Base-by-base conservation (phyloP, 2,797 vertebrate species). In the Numenius phaeopus region DNA sequence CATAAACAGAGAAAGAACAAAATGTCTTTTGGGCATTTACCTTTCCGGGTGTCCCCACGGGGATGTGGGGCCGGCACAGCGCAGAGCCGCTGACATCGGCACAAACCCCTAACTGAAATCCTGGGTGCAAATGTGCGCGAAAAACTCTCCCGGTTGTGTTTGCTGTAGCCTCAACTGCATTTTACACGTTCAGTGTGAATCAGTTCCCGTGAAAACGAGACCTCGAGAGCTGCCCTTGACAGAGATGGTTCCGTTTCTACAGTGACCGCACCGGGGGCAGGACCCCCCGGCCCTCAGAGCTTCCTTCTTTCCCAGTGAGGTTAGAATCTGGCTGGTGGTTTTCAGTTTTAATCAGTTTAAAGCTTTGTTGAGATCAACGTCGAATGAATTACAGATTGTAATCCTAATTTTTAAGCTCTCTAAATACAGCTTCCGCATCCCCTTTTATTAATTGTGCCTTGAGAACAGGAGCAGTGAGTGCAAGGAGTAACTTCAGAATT, bases 51-150 rank as follows among this genome's bases (percentile, higher is more conserved):
- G 40, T 59, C 46, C 46, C 29, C 37, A 7, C 5, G 7, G 2
- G 14, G 18, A 4, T 1, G 59, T 9, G 82, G 77, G 81, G 76
- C 11, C 5, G 30, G 59, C 42, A 0, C 32, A 5, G 24, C 26
- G 52, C 83, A 26, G 65, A 11, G 15, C 19, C 42, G 8, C 44
- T 46, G 44, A 46, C 44, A 37, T 7, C 4, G 69, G 69, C 76
- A 59, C 57, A 8, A 14, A 24, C 1, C 24, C 7, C 17, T 22
- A 2, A 26, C 52, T 40, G 2, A 30, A 34, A 9, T 1, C n/a
- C 22, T 24, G 20, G 22, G 46, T 37, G 54, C 34, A 40, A 15
- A 32, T 17, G 10, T 11, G 10, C 10, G 5, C 9, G 16, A 29
- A n/a, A 9, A 4, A 6, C 11, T 4, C 5, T 10, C 10, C 18